phyloP scores from a whole-genome alignment of 2,113 vertebrate species.

The Zeus faber region DNA sequence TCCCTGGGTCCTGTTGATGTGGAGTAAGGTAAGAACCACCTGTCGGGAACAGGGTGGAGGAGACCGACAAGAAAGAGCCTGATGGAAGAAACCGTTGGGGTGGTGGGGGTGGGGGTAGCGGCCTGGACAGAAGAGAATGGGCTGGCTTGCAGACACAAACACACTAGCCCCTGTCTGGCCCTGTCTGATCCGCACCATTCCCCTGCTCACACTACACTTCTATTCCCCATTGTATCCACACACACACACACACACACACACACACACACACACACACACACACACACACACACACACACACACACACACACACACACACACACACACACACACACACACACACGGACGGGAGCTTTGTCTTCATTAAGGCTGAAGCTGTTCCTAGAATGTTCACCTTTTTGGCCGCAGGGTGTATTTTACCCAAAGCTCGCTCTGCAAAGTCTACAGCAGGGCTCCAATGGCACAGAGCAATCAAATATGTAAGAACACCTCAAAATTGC shows the following conservation, averaged over 20 bases:
- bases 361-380: too few species aligned
- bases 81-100: neutral
- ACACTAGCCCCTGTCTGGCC: neutral
- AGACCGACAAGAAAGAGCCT: slow-evolving; percentile 15
- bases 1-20: neutral
- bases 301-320: too few species aligned
- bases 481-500: too few species aligned
- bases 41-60: slow-evolving; percentile 30
- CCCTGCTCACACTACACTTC: neutral
- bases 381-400: too few species aligned
- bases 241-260: neutral
- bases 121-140: neutral
- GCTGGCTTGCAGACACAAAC: neutral
- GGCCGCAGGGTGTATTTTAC: too few species aligned
- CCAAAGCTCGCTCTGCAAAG: too few species aligned
- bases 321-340: neutral
- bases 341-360: too few species aligned
- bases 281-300: neutral
- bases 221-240: too few species aligned
- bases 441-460: too few species aligned
- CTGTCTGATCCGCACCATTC: neutral
- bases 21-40: slow-evolving; percentile 60
- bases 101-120: neutral
- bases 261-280: neutral
- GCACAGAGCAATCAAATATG: too few species aligned